A percentile compares a stretch with the other conserved stretches of the same genome.
phyloP scores from a whole-genome alignment of 2,113 vertebrate species.

The Pyrgilauda ruficollis region DNA sequence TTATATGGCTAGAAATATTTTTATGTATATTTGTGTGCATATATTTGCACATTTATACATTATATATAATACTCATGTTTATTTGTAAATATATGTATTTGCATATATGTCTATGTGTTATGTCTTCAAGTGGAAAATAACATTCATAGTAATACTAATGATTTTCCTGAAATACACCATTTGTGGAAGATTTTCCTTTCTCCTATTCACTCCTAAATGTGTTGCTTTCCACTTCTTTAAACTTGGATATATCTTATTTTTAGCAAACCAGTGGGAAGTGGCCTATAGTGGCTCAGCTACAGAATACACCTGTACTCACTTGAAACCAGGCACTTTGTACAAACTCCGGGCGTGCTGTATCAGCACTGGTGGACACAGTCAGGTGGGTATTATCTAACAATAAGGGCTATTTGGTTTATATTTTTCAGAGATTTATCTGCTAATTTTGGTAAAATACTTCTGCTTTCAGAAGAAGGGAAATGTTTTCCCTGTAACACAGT shows the following conservation, averaged over 20 bases:
- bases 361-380: constrained; percentile 94
- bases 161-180: not conserved
- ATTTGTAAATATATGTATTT: not conserved
- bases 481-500: not conserved
- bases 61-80: not conserved
- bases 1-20: not conserved
- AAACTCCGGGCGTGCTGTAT: constrained; percentile 91
- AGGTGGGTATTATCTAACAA: constrained; percentile 65
- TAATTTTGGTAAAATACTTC: not conserved
- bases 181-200: not conserved
- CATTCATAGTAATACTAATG: not conserved
- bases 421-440: not conserved
- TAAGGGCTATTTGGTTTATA: rapidly evolving
- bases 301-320: constrained; percentile 84
- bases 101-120: rapidly evolving
- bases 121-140: not conserved
- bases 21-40: not conserved
- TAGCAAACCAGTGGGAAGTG: constrained; percentile 90
- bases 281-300: constrained; percentile 89
- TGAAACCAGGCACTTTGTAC: constrained; percentile 92
- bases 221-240: not conserved
- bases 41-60: not conserved
- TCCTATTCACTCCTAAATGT: not conserved
- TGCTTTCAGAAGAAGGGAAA: not conserved
- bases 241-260: not conserved